Evolutionary conservation across 2,797 vertebrate genomes (phyloP), one percentile per base, ranked within the genome.

Genomic region (Cebuella pygmaea): DNA sequence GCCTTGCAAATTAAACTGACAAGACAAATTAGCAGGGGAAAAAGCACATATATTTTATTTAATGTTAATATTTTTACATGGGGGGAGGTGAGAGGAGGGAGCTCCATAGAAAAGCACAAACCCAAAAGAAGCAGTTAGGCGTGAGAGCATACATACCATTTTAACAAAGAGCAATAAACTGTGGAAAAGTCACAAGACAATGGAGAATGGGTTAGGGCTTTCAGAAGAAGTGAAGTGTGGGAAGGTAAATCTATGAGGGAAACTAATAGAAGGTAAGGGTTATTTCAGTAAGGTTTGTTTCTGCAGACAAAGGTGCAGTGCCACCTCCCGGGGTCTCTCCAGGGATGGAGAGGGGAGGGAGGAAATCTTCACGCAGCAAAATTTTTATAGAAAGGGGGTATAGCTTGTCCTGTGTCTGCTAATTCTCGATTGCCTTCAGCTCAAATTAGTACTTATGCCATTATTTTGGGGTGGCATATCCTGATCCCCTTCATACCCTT

Each of bases 91-190:
- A 1, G 2, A 7, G 30, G 7, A 27, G 19, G 2, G 41, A 88
- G 30, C 6, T 15, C 70, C 19, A 79, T 0, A 86, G 22, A 88
- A 90, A 92, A 97, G 50, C 2, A 2, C 79, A 91, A 93, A 5
- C 8, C 3, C 17, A 24, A 44, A 67, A 75, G 61, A 50, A 46
- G 61, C 4, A 20, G 20, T 36, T 33, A 90, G 20, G 61, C 33
- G 41, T 39, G 19, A 81, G 33, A 74, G 19, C 12, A 52, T 79
- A 64, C 5, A 26, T 14, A 61, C 24, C 44, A 78, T 72, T 84
- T 88, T n/a, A 93, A 72, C 64, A 70, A 82, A 95, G n/a, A 92
- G 17, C 9, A 48, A 70, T 48, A 70, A 55, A 57, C 15, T 76
- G 46, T 22, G 72, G n/a, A 85, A 30, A 74, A 17, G 24, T 30